Evolutionary conservation across 2,113 vertebrate species (phyloP), one percentile per base, ranked within the genome.

Genomic region (Cepphus grylle): DNA sequence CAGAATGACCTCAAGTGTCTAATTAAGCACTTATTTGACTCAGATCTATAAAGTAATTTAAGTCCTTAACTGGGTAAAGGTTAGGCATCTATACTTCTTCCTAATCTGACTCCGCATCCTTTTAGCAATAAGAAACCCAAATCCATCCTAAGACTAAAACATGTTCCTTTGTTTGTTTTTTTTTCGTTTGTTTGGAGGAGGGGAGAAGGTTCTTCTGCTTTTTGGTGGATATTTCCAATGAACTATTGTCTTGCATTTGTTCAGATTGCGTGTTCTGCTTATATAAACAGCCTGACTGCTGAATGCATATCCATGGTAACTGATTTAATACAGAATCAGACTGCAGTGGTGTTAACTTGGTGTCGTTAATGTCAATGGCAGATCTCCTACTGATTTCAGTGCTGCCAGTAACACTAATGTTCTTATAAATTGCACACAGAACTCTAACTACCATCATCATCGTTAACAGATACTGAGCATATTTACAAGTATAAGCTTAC

Each of bases 291-390:
- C 52, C 59, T 73, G 79, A 61, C n/a, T 81, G 49, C 56, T 0
- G 69, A 96, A 92, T 36, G 50, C n/a, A 88, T 88, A 90, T 70
- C 78, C 89, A 77, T 77, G 79, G 74, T 90, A 94, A 94, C 74
- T 83, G 67, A 80, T 81, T 88, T 86, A 86, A 83, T 49, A 83
- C 32, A 84, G 65, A 77, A 74, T 66, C 59, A 88, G 72, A 63
- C 65, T 92, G 49, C 63, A 88, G 82, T 42, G 42, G 72, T n/a
- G 67, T 74, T 86, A 94, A 71, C 47, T 65, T 88, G 26, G n/a
- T 80, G 58, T 59, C 5, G 0, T 67, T 80, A 87, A 73, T 83
- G 76, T 80, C 87, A 85, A 9, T 34, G 66, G 56, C 36, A 90
- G 74, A 67, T 65, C 22, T 82, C 65, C 76, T 66, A 61, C 40